A percentile compares a stretch with the other conserved stretches of the same genome.
These are phyloP conservation scores for Asteroscopus sphinx DNA, from an alignment of 2,888 invertebrate genomes.

Conservation along the genomic window DNA sequence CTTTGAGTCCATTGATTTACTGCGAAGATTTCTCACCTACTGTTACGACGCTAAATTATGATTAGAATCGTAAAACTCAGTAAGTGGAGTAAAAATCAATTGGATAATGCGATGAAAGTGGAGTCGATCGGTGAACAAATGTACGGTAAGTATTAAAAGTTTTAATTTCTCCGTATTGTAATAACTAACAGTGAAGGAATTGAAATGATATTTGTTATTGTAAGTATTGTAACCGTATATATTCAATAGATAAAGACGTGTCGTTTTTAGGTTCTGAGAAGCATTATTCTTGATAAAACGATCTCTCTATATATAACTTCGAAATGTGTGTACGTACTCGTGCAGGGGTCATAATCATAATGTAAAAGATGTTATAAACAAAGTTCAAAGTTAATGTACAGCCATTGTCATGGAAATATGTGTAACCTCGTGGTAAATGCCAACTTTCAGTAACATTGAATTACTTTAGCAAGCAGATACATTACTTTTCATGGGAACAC, in stretches of 20 bases:
- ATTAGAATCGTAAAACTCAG: conserved; percentile 5
- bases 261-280: not conserved
- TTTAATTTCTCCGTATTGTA: conserved; percentile 11
- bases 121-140: conserved; percentile 1
- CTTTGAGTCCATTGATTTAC: conserved; percentile 39
- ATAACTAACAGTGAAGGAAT: conserved; percentile 2
- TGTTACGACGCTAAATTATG: conserved; percentile 6
- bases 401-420: conserved; percentile 32
- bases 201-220: not conserved
- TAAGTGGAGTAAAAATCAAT: conserved; percentile 15
- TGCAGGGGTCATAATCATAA: not conserved
- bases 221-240: no score
- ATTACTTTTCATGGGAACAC: conserved; percentile 25
- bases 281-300: not conserved
- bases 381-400: conserved; percentile 32
- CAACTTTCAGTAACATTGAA: conserved; percentile 14
- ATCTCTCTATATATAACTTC: not conserved
- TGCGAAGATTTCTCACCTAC: conserved; percentile 28
- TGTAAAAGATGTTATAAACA: not conserved
- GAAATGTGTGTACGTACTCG: conserved; percentile 20
- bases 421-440: conserved; percentile 22
- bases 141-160: conserved; percentile 4
- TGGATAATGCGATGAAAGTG: conserved; percentile 16
- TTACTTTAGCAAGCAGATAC: conserved; percentile 10
- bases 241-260: no score